Percentiles rank a stretch among this genome's conserved stretches.
Evolutionary conservation across 2,113 vertebrate genomes (phyloP).

Genomic region (Daubentonia madagascariensis): DNA sequence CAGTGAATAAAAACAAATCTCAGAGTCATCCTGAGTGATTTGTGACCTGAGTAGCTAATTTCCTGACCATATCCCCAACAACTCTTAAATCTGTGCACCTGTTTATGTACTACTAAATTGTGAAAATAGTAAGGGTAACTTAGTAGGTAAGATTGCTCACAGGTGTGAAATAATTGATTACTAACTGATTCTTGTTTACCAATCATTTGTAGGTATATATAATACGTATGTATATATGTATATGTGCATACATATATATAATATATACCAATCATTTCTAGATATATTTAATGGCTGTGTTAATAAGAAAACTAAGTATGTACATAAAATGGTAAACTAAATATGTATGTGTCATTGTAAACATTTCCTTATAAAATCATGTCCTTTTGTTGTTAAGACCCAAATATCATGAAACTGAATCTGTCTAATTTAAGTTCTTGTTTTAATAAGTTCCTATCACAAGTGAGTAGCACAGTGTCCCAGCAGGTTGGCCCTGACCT

Average conservation of each 20-base stretch:
- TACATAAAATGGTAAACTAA: neutral
- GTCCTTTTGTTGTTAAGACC: neutral
- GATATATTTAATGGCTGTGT: neutral
- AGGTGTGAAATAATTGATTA: neutral
- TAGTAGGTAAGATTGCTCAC: neutral
- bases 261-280: neutral
- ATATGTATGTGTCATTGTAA: neutral
- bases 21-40: neutral
- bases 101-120: neutral
- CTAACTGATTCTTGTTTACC: neutral
- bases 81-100: neutral
- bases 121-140: neutral
- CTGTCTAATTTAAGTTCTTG: neutral
- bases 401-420: neutral
- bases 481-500: neutral
- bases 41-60: neutral
- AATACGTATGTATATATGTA: neutral
- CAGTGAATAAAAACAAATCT: conserved; percentile 34
- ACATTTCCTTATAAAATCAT: conserved; percentile 15
- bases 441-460: neutral
- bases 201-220: neutral
- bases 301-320: neutral
- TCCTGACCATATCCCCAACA: neutral
- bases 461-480: neutral
- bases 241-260: neutral